Evolutionary conservation across 2,888 invertebrate species (phyloP).

Genomic region (Oscheius sp.): DNA sequence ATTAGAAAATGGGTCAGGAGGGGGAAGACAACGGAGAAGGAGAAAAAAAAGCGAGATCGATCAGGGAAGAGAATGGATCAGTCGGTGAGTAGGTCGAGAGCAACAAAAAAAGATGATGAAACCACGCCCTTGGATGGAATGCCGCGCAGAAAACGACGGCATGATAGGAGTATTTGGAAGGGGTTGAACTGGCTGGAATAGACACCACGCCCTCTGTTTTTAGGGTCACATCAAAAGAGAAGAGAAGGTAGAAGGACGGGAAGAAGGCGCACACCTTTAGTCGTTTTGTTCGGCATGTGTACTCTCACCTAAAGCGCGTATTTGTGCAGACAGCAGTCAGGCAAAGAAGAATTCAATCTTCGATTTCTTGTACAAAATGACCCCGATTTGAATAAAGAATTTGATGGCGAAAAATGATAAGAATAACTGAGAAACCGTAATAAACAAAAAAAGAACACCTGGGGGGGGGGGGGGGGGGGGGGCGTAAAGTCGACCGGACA

Average conservation of each 20-base stretch:
- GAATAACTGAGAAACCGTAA: neutral
- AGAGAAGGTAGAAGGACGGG: neutral
- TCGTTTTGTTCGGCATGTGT: neutral
- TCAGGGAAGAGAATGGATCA: neutral
- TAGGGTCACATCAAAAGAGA: neutral
- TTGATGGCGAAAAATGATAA: neutral
- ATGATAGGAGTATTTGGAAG: constrained; percentile 3
- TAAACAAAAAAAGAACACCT: neutral
- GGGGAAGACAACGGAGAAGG: neutral
- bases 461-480: neutral
- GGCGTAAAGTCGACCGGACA: neutral
- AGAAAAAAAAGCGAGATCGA: neutral
- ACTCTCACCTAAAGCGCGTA: constrained; percentile 13
- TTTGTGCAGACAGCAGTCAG: constrained; percentile 5
- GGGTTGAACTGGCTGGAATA: neutral
- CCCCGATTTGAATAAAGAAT: no score
- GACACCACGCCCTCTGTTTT: constrained; percentile 15
- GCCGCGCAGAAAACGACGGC: neutral
- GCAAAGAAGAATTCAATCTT: no score
- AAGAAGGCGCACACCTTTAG: neutral
- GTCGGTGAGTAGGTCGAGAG: neutral
- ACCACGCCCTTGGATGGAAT: constrained; percentile 26
- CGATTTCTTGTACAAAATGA: no score
- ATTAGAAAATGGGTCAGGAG: neutral
- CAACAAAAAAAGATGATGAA: neutral